Evolutionary conservation across 2,888 invertebrate species (phyloP), one percentile per base, ranked within the genome.

Genomic region (Heteromyza rotundicornis): DNA sequence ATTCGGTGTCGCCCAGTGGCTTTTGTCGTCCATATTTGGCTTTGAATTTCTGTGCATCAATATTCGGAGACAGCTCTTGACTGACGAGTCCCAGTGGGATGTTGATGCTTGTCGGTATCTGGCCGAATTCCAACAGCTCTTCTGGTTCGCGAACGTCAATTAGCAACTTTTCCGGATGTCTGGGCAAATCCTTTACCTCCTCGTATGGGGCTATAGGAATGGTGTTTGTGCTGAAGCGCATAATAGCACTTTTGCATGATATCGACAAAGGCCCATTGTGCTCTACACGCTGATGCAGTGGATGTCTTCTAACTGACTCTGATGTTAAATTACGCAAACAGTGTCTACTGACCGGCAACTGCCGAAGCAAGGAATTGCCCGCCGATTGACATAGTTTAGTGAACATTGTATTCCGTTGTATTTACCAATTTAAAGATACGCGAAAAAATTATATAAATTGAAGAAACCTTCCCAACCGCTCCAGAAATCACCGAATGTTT

Each of bases 131-230:
- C 64, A 86, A 80, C 10, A 92, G 80, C 82, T 92, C 92, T 12
- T 86, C 81, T 27, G 90, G 90, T 76, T 92, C 91, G 67, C 92
- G 87, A 0, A 93, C 92, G 84, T 93, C 92, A 64, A 94, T 86
- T 23, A 92, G 86, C 16, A 89, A 73, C 60, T 87, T 85, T 54
- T 81, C 80, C 7, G 82, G 78, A 14, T 84, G 77, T 58, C 85
- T 82, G 51, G 83, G 81, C 59, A 86, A 76, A 17, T 84, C 80
- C 70, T 86, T 82, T 1, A 87, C 74, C 59, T 84, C 82, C 10
- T 82, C 80, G 69, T 80, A 84, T 3, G 67, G 57, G 0, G 65
- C 72, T 2, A 68, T 56, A 0, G 68, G 68, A 40, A 40, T n/a
- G 3, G 7, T 27, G 10, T 27, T 5, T 7, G 7, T n/a, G 40